These are phyloP conservation scores for Polietes domitor DNA, from an alignment of 2,888 invertebrate genomes.

Conservation along the genomic window DNA sequence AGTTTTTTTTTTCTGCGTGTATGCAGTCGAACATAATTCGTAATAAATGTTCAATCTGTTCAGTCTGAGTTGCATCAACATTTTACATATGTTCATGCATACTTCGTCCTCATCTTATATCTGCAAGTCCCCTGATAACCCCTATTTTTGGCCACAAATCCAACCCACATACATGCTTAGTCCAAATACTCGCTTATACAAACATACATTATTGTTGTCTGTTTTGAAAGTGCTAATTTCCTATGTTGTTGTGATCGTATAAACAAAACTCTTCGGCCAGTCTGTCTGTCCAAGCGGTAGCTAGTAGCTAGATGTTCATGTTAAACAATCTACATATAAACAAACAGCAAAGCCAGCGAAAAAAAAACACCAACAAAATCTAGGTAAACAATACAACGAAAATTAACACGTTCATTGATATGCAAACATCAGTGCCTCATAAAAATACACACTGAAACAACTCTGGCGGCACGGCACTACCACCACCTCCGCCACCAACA, in stretches of 20 bases:
- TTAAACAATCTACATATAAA: not conserved
- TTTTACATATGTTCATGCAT: too few species aligned
- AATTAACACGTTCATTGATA: conserved; percentile 62
- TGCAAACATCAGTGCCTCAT: conserved; percentile 50
- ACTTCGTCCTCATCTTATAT: too few species aligned
- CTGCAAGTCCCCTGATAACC: not conserved
- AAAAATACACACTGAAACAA: conserved; percentile 38
- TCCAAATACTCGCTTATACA: not conserved
- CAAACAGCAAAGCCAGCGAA: not conserved
- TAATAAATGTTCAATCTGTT: too few species aligned
- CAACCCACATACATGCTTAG: not conserved
- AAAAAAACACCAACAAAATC: conserved; percentile 22
- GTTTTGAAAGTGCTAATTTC: conserved; percentile 51
- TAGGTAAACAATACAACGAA: conserved; percentile 45
- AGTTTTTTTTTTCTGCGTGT: too few species aligned
- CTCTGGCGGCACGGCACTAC: not conserved
- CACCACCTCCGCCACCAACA: not conserved
- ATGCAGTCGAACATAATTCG: too few species aligned
- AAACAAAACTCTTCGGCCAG: conserved; percentile 31
- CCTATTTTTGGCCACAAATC: not conserved
- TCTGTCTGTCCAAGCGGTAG: conserved; percentile 17
- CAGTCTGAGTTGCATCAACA: too few species aligned
- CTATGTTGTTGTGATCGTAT: conserved; percentile 32
- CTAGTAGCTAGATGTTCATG: not conserved
- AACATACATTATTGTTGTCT: not conserved